Conservation (phyloP, 2,113 vertebrate species). For the Notothenia coriiceps region DNA sequence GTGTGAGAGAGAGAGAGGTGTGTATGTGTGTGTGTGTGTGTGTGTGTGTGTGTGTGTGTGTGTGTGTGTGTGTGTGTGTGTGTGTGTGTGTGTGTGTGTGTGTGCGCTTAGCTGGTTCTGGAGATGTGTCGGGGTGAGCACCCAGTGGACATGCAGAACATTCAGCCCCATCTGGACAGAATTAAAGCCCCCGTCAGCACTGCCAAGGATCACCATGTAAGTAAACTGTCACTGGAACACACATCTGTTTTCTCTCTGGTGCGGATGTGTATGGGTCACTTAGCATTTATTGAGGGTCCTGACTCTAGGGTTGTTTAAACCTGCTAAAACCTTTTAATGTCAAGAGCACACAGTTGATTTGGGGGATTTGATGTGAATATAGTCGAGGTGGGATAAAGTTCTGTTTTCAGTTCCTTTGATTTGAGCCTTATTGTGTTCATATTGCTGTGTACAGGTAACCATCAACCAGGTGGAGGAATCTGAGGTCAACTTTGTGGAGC, state of each 20-base stretch:
- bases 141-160: constrained; percentile 72
- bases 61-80: constrained; percentile 2
- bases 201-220: constrained; percentile 75
- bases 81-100: background rate
- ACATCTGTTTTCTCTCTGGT: background rate
- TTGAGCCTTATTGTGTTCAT: too few species aligned
- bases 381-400: too few species aligned
- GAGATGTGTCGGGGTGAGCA: constrained; percentile 80
- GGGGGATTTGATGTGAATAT: too few species aligned
- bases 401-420: too few species aligned
- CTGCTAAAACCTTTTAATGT: background rate
- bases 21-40: background rate
- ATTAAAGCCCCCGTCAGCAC: constrained; percentile 79
- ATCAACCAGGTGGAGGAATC: constrained; percentile 81
- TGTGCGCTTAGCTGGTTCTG: constrained; percentile 72
- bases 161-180: constrained; percentile 81
- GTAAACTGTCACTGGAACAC: constrained; percentile 1
- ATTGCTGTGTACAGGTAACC: constrained; percentile 54
- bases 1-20: too few species aligned
- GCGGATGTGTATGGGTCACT: background rate
- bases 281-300: background rate
- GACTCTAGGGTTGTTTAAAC: background rate
- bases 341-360: background rate
- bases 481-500: constrained; percentile 81
- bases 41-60: constrained; percentile 2